A percentile compares a stretch with the other conserved stretches of the same genome.
These are phyloP conservation scores for Mesopsocus fuscifrons DNA, from an alignment of 2,888 invertebrate genomes.

Conservation along the genomic window DNA sequence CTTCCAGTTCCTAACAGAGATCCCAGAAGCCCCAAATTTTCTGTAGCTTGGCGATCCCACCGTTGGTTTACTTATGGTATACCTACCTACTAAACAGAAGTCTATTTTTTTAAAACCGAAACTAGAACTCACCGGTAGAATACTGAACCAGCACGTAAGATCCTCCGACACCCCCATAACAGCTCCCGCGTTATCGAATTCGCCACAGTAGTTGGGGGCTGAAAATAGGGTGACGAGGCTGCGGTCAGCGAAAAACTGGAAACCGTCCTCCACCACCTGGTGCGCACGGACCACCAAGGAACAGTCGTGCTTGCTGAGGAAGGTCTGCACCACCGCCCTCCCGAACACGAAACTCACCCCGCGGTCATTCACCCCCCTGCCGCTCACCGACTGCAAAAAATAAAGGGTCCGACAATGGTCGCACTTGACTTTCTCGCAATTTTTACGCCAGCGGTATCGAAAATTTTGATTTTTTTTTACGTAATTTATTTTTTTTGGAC, in stretches of 20 bases:
- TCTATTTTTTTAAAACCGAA: no score
- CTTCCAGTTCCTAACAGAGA: no score
- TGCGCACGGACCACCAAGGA: conserved; percentile 33
- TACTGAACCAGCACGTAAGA: conserved; percentile 30
- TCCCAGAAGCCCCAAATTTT: no score
- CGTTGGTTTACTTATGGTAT: no score
- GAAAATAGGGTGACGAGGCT: conserved; percentile 31
- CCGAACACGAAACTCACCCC: conserved; percentile 35
- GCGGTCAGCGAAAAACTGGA: conserved; percentile 31
- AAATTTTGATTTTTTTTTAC: no score
- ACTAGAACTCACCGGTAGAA: conserved; percentile 23
- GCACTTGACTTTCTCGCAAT: no score
- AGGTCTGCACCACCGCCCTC: conserved; percentile 30
- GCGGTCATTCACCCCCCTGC: conserved; percentile 32
- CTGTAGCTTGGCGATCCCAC: no score
- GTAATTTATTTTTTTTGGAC: no score
- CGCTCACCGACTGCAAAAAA: conserved; percentile 20
- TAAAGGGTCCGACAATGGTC: no score
- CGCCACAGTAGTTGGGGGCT: conserved; percentile 34
- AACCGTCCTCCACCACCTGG: conserved; percentile 35
- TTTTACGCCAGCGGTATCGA: no score
- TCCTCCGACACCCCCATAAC: conserved; percentile 31
- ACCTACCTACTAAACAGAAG: no score
- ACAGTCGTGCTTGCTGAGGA: conserved; percentile 28
- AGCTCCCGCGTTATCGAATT: conserved; percentile 34